These are phyloP conservation scores for Catalaphyllia jardinei DNA, from an alignment of 64 coral and sea anemone genomes.

Conservation along the genomic window DNA sequence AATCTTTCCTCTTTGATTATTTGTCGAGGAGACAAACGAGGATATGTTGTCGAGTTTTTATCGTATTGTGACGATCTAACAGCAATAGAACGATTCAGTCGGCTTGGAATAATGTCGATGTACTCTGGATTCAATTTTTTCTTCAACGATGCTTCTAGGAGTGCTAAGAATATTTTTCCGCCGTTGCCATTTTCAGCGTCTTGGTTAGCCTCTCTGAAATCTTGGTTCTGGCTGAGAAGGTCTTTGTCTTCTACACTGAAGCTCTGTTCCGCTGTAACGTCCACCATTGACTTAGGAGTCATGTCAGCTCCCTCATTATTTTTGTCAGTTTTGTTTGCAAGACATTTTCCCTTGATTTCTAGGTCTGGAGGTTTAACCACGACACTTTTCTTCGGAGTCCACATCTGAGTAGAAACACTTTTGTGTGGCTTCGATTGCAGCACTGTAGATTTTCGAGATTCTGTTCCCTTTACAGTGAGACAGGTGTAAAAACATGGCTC, in stretches of 20 bases:
- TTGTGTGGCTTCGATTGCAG: not conserved
- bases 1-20: not conserved
- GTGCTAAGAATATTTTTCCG: not conserved
- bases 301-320: not conserved
- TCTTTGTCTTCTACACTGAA: not conserved
- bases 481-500: not conserved
- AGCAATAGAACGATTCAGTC: not conserved
- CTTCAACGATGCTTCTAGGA: conserved; percentile 21
- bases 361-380: conserved; percentile 9
- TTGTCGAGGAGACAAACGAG: not conserved
- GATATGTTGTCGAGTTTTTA: not conserved
- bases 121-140: conserved; percentile 20
- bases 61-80: not conserved
- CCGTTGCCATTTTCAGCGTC: not conserved
- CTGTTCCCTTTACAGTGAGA: conserved; percentile 7
- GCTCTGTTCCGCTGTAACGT: too few relatives aligned
- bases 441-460: not conserved
- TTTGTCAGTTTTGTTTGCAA: not conserved
- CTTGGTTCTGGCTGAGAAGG: not conserved
- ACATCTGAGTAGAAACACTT: not conserved
- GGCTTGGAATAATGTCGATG: not conserved
- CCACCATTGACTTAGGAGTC: not conserved
- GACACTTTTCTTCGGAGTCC: conserved; percentile 8
- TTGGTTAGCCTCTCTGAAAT: not conserved
- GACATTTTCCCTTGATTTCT: conserved; percentile 9